A percentile compares a stretch with the other conserved stretches of the same genome.
Evolutionary conservation across 2,888 invertebrate genomes (phyloP).

Genomic region (Morpho deidamia): DNA sequence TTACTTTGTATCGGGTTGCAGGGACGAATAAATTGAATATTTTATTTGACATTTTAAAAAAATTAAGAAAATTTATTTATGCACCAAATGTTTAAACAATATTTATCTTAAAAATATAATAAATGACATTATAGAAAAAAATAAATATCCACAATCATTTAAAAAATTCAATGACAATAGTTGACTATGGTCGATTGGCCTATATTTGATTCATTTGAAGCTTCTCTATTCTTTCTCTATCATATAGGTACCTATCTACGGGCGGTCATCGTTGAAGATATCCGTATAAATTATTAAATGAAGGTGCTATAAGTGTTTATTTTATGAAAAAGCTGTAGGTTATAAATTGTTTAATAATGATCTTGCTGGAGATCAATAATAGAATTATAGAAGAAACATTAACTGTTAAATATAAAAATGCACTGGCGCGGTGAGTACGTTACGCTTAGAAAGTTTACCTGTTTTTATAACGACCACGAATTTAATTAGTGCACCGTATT

Average conservation of each 20-base stretch:
- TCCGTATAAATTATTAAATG: conserved; percentile 73
- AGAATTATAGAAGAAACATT: conserved; percentile 98
- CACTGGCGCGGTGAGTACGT: conserved; percentile 94
- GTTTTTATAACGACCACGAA: conserved; percentile 46
- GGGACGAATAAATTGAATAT: too few relatives aligned
- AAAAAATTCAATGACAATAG: not conserved
- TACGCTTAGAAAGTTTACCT: conserved; percentile 74
- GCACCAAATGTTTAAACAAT: too few relatives aligned
- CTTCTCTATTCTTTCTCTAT: conserved; percentile 65
- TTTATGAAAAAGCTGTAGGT: conserved; percentile 76
- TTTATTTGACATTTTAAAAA: too few relatives aligned
- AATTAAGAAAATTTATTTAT: too few relatives aligned
- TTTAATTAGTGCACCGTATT: conserved; percentile 7
- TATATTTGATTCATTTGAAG: conserved; percentile 62
- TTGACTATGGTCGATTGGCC: conserved; percentile 57
- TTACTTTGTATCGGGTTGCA: too few relatives aligned
- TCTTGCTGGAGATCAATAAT: conserved; percentile 99
- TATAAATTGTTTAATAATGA: conserved; percentile 84
- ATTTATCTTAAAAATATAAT: not conserved
- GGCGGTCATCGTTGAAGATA: conserved; percentile 69
- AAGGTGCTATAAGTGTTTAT: conserved; percentile 77
- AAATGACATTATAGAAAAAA: conserved; percentile 25
- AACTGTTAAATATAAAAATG: conserved; percentile 96
- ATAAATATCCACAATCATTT: not conserved
- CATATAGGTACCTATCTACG: conserved; percentile 63